These are phyloP conservation scores for Lathamus discolor DNA, from an alignment of 2,113 vertebrate species.

Conservation along the genomic window DNA sequence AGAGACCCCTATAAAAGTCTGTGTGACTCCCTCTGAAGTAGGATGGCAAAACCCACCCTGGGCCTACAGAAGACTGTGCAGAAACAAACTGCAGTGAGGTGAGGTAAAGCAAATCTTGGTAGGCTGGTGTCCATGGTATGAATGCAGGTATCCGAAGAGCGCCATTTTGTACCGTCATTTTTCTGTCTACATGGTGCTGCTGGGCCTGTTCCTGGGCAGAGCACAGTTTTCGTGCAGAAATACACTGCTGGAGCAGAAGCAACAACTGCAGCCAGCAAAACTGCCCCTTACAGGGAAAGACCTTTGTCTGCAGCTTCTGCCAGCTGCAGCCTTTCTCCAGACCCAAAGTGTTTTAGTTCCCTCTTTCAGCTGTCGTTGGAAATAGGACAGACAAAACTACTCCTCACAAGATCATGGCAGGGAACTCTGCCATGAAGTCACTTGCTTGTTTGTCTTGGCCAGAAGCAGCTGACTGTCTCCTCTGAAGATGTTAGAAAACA, in stretches of 20 bases:
- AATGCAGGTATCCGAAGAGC: rapidly evolving
- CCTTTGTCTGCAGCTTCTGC: background rate
- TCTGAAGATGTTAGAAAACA: background rate
- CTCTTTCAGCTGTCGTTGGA: rapidly evolving
- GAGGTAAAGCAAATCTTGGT: rapidly evolving
- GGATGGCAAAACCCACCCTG: background rate
- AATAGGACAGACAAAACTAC: background rate
- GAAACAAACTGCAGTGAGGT: background rate
- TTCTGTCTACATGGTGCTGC: background rate
- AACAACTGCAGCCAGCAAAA: background rate
- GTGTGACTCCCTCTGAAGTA: too few relatives aligned
- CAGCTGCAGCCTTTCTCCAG: background rate
- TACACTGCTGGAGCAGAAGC: rapidly evolving
- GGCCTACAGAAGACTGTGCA: rapidly evolving
- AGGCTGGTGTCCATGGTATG: rapidly evolving
- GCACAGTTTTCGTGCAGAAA: background rate
- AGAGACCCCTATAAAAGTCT: background rate
- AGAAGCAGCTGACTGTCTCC: background rate
- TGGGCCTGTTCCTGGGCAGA: rapidly evolving
- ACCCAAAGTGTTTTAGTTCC: rapidly evolving
- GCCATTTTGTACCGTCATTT: rapidly evolving
- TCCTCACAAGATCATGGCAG: rapidly evolving
- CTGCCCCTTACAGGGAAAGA: background rate
- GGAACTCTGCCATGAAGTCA: background rate
- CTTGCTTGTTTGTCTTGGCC: background rate